Evolutionary conservation across 2,888 invertebrate species (phyloP), one percentile per base, ranked within the genome.

Genomic region (Ryuthela nishihirai): DNA sequence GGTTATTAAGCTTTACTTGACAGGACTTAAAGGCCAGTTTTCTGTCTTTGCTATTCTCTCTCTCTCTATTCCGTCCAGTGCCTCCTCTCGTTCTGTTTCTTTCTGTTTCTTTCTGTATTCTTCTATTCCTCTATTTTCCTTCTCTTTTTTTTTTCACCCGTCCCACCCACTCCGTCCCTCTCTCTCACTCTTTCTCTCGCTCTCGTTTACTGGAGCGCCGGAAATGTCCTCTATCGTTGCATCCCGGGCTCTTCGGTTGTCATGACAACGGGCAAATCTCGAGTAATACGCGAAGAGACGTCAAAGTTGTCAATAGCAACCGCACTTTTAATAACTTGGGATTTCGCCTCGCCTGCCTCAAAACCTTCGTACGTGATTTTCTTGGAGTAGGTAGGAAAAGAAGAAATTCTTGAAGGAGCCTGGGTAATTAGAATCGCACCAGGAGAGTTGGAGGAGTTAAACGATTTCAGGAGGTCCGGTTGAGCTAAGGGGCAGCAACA

Each of bases 251-350:
- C 39, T 35, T 55, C 32, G 18, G 62, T 62, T 50, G 15, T 50
- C 47, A 58, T 62, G 50, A 54, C 25, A 10, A 62, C 54, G 45
- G 45, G 46, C 44, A 49, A 54, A 54, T 50, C 54, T 42, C 45
- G 26, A 62, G 62, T 56, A 53, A 56, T 56, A 62, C 53, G 56
- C 45, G 53, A 48, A 56, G 55, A 53, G 54, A 49, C 58, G 58
- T 62, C 62, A 62, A 62, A 62, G 62, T 62, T 62, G 62, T 58
- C 62, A 62, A 54, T 62, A 58, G 62, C 58, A 62, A 62, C 58
- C 56, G 48, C 62, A 58, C 54, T 62, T 62, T 62, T 62, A 62
- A 62, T 62, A 62, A 62, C 62, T 49, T 35, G 48, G 53, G 53
- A 59, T 59, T 59, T 59, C 36, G 32, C 32, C 32, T 32, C 32